phyloP scores from a whole-genome alignment of 1,140 invertebrate genomes.

The Hyposmocoma kahamanoa region DNA sequence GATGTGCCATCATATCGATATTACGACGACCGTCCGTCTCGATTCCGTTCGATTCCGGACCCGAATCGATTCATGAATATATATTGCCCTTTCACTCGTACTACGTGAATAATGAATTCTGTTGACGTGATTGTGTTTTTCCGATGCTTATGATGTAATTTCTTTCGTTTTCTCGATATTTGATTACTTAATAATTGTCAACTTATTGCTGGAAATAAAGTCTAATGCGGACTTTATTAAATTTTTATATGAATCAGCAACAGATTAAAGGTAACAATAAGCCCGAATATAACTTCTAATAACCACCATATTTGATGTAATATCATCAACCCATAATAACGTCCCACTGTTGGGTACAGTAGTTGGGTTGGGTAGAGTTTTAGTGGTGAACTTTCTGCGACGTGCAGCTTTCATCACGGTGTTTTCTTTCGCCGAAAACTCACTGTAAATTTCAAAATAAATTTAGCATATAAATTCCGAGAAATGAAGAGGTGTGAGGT shows the following conservation, averaged over 20 bases:
- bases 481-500: no score
- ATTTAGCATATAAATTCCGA: no score
- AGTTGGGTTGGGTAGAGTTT: no score
- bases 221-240: no score
- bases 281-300: no score
- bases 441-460: no score
- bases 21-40: conserved; percentile 24
- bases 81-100: conserved; percentile 22
- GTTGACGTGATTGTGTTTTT: conserved; percentile 24
- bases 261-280: not conserved
- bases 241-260: not conserved
- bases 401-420: no score
- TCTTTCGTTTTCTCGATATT: not conserved
- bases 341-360: no score
- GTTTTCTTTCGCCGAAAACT: no score
- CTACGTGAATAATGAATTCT: conserved; percentile 24
- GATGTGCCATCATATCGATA: conserved; percentile 34
- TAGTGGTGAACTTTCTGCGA: no score
- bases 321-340: no score
- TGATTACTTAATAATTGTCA: not conserved
- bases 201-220: not conserved
- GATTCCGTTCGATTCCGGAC: conserved; percentile 19
- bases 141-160: conserved; percentile 12
- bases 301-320: no score
- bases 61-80: conserved; percentile 43